phyloP scores from a whole-genome alignment of 2,888 invertebrate species.

The Lysandra bellargus region DNA sequence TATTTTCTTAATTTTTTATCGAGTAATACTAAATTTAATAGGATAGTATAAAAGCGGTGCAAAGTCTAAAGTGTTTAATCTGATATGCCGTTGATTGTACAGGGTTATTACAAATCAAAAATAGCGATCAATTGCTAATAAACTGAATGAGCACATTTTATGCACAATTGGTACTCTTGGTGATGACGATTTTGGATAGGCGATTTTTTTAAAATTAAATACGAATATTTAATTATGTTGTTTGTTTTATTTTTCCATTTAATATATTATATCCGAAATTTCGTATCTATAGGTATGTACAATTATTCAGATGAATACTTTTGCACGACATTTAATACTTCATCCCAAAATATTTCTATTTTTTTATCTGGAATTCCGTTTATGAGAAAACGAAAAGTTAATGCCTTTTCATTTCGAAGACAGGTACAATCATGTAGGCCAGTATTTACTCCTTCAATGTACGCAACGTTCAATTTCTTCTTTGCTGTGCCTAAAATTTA shows the following conservation, averaged over 20 bases:
- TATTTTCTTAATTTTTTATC: neutral
- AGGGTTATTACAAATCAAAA: no score
- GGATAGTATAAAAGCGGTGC: no score
- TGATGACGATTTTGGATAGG: neutral
- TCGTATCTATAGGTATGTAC: no score
- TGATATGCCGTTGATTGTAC: no score
- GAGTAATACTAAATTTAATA: neutral
- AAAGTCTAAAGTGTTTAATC: no score
- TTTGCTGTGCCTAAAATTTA: neutral
- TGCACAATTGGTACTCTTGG: neutral
- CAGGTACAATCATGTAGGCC: neutral
- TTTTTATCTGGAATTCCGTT: constrained; percentile 17
- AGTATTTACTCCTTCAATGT: constrained; percentile 1
- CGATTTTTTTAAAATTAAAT: neutral
- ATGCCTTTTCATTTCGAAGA: constrained; percentile 21
- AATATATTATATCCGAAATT: neutral
- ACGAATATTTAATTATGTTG: neutral
- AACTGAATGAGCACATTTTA: no score
- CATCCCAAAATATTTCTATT: constrained; percentile 1
- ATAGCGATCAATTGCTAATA: no score
- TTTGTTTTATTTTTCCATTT: constrained; percentile 1
- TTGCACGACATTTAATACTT: constrained; percentile 12
- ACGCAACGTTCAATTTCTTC: neutral
- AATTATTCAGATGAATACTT: no score
- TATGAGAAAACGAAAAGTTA: constrained; percentile 14